Conservation (phyloP, 2,888 invertebrate species). For the Callimorpha dominula region DNA sequence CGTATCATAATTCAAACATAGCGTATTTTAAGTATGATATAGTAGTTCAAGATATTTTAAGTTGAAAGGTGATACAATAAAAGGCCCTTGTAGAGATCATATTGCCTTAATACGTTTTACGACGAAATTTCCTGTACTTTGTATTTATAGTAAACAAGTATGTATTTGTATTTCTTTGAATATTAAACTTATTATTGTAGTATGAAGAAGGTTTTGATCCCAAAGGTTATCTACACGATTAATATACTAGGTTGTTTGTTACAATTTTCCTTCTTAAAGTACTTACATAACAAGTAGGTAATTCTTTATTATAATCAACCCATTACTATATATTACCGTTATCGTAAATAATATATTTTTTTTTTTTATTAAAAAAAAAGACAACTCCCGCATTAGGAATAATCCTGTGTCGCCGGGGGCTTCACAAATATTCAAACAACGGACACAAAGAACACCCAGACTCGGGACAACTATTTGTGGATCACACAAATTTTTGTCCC, state of each 20-base stretch:
- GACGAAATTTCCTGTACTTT: not conserved
- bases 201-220: not conserved
- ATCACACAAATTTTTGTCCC: too few species aligned
- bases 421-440: too few species aligned
- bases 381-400: too few species aligned
- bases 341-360: too few species aligned
- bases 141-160: not conserved
- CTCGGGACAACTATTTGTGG: too few species aligned
- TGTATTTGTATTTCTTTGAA: not conserved
- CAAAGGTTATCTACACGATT: not conserved
- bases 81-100: not conserved
- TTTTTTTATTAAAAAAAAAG: too few species aligned
- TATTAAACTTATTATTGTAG: not conserved
- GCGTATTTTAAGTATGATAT: not conserved
- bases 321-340: too few species aligned
- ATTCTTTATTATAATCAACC: too few species aligned
- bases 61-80: not conserved
- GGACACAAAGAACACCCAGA: too few species aligned
- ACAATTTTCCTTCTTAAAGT: too few species aligned
- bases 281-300: too few species aligned
- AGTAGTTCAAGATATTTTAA: not conserved
- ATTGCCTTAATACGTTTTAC: not conserved
- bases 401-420: too few species aligned
- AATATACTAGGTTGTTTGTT: not conserved
- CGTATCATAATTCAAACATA: constrained; percentile 2